Base-by-base conservation (phyloP, 2,888 invertebrate genomes). In the Xanthia togata region DNA sequence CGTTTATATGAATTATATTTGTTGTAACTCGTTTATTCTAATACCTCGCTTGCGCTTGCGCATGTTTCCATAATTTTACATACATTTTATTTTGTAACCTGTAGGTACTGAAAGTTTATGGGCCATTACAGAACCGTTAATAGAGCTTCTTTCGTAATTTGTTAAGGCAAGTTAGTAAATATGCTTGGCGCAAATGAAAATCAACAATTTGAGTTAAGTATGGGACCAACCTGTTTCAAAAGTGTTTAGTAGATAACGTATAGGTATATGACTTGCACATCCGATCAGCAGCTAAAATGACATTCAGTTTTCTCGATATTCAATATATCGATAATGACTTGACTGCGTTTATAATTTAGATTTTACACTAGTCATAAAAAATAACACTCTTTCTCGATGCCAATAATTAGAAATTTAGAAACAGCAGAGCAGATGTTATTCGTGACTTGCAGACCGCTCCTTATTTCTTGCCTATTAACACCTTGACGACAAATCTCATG, bases 401-500 rank as follows among this genome's bases (percentile, higher is more conserved):
- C 59, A 53, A 57, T 71, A 70, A 84, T 75, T 83, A 70, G 84
- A 83, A 83, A 84, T 72, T 75, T 74, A 47, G 72, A 67, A 60
- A 70, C 44, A 72, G 23, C 26, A 17, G 57, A 70, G 57, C 31
- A 41, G 55, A 65, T 65, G 50, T 26, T 55, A 73, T 60, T 79
- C 76, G 76, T 77, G 84, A 73, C 81, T 84, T 73, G 77, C 84
- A 81, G 50, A 69, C 55, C 12, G 6, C 62, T 50, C 31, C 73
- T 72, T 55, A 72, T 72, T 70, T 72, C 63, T 74, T 62, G 71
- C 20, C 47, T 74, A 76, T 87, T 87, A 79, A 20, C 80, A 81
- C 83, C 70, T 78, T 65, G 64, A 74, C 83, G 78, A 84, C 81
- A 83, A 73, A 73, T 84, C 81, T 83, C 78, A 84, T 77, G 79